Evolutionary conservation across 2,888 invertebrate genomes (phyloP).

Genomic region (Drosophila pegasa): DNA sequence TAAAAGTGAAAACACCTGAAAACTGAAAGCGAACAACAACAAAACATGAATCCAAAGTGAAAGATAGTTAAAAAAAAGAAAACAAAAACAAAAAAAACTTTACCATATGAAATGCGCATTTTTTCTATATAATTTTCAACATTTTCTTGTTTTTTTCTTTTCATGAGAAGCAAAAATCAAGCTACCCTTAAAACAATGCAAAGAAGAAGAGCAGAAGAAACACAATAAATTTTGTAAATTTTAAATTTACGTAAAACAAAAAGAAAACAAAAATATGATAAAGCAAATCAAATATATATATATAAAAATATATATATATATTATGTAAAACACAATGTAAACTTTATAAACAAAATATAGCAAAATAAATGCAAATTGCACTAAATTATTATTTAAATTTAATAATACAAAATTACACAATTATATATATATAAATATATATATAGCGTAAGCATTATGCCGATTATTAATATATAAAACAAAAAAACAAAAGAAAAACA

Average conservation of each 20-base stretch:
- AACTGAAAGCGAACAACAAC: constrained; percentile 38
- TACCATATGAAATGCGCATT: constrained; percentile 8
- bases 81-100: background rate
- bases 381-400: constrained; percentile 75
- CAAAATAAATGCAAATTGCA: constrained; percentile 73
- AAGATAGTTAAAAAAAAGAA: constrained; percentile 67
- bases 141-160: constrained; percentile 38
- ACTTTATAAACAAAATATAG: constrained; percentile 64
- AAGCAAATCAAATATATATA: constrained; percentile 42
- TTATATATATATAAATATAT: constrained; percentile 27
- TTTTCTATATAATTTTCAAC: constrained; percentile 14
- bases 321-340: constrained; percentile 58
- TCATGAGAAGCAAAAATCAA: constrained; percentile 18
- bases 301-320: constrained; percentile 20
- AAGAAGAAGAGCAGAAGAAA: constrained; percentile 32
- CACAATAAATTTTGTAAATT: constrained; percentile 76
- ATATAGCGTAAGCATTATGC: constrained; percentile 51
- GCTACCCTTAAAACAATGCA: constrained; percentile 8
- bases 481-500: background rate
- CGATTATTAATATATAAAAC: constrained; percentile 63
- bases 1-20: constrained; percentile 27
- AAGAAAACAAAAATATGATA: constrained; percentile 16
- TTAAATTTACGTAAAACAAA: constrained; percentile 70
- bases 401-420: constrained; percentile 48
- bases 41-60: constrained; percentile 65